Base-by-base conservation (phyloP, 1,140 invertebrate species). In the Neotoxoptera formosana region DNA sequence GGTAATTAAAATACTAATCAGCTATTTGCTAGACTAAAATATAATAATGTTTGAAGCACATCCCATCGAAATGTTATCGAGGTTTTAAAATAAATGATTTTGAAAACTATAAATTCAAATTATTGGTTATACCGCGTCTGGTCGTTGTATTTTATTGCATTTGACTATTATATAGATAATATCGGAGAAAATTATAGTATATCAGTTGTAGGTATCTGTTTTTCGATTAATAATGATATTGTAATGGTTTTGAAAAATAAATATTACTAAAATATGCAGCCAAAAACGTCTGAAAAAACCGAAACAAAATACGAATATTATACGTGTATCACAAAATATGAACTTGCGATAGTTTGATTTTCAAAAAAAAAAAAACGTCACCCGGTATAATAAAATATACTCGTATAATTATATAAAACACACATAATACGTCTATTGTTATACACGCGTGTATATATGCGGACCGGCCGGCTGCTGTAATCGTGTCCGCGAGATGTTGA, bases 351-450 rank as follows among this genome's bases (percentile, higher is more conserved):
- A 76, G 17, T 76, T 76, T 17, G n/a, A 76, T n/a, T n/a, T 11
- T 14, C 14, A 76, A n/a, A 76, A 76, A n/a, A 67, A 67, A 67
- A n/a, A 67, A 76, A n/a, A 41, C 4, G 4, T 76, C 60, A 76
- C 60, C 60, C 60, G 60, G 60, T 76, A 76, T 76, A 76, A n/a
- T n/a, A 67, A 60, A n/a, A n/a, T n/a, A 67, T 67, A 76, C n/a
- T 30, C n/a, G 60, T 76, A 76, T 76, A 20, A 21, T n/a, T n/a
- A n/a, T 53, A 21, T 23, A 53, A 21, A 17, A 17, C 60, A n/a
- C 30, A 67, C 14, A 67, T 67, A 30, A 9, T 60, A 30, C 14
- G 4, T 53, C 30, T 14, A n/a, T n/a, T n/a, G n/a, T n/a, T n/a
- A n/a, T n/a, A 30, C 11, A 67, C 3, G 17, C 48, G 11, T 17